Evolutionary conservation across 2,797 vertebrate species (phyloP).

Genomic region (Lycodopsis pacificus): DNA sequence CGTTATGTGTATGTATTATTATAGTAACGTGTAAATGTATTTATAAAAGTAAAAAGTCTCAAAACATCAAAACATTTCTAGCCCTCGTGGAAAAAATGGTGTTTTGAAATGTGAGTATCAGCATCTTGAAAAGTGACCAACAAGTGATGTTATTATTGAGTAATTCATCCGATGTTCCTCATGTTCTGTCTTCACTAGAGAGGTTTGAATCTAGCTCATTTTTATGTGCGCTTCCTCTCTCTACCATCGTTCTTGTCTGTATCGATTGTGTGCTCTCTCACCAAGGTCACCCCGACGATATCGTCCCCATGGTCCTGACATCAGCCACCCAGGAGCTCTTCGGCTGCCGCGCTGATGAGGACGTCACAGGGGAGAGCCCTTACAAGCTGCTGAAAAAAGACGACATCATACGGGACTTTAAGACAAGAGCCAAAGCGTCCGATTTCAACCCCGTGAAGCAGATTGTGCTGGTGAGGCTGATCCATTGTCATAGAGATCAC

Average conservation of each 20-base stretch:
- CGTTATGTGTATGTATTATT: neutral
- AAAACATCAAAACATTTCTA: neutral
- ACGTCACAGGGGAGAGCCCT: conserved; percentile 87
- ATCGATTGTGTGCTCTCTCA: conserved; percentile 20
- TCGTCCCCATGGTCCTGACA: conserved; percentile 92
- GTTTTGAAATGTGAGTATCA: neutral
- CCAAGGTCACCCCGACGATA: conserved; percentile 87
- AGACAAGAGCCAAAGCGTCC: conserved; percentile 88
- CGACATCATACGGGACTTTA: conserved; percentile 90
- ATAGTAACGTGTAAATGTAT: neutral
- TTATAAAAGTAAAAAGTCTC: neutral
- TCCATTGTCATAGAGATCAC: conserved; percentile 45
- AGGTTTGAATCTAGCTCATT: neutral
- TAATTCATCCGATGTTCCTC: neutral
- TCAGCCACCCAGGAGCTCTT: conserved; percentile 93
- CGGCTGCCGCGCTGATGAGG: conserved; percentile 85
- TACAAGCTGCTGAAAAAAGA: conserved; percentile 91
- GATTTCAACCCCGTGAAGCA: conserved; percentile 93
- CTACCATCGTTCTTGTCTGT: neutral
- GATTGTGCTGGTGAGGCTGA: conserved; percentile 84
- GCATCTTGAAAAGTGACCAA: neutral
- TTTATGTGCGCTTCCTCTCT: neutral
- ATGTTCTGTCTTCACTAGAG: neutral
- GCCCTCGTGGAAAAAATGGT: neutral
- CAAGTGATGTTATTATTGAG: neutral